Evolutionary conservation across 2,888 invertebrate genomes (phyloP).

Genomic region (Stenodera caucasica): DNA sequence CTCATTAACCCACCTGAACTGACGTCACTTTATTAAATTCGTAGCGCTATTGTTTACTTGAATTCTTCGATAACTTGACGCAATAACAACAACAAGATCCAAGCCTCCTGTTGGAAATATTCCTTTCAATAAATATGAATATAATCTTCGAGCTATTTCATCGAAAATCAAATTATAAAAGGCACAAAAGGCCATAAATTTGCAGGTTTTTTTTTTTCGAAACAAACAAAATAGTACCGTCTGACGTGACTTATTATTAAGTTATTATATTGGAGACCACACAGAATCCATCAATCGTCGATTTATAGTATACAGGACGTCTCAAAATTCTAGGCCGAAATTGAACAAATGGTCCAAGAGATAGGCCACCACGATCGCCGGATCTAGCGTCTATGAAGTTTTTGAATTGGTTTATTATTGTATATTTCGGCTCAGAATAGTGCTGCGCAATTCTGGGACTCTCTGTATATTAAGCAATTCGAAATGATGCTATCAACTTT

Average conservation of each 20-base stretch:
- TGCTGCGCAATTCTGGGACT: too few relatives aligned
- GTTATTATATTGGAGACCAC: slow-evolving; percentile 51
- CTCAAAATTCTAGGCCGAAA: too few relatives aligned
- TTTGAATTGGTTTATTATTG: too few relatives aligned
- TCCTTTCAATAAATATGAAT: not conserved
- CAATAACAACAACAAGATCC: not conserved
- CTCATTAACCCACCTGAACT: slow-evolving; percentile 1
- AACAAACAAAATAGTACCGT: too few relatives aligned
- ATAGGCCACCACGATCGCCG: too few relatives aligned
- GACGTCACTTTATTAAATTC: slow-evolving; percentile 1
- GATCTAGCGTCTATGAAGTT: too few relatives aligned
- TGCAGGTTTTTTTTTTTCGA: not conserved
- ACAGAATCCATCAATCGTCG: slow-evolving; percentile 46
- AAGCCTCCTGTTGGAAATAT: too few relatives aligned
- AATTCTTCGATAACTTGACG: not conserved
- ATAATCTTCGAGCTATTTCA: not conserved
- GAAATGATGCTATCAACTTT: too few relatives aligned
- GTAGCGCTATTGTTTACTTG: not conserved
- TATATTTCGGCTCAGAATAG: too few relatives aligned
- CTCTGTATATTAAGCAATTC: too few relatives aligned
- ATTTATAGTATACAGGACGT: not conserved
- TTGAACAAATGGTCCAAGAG: too few relatives aligned
- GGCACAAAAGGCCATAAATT: not conserved
- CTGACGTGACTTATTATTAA: slow-evolving; percentile 48
- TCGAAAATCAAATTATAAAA: not conserved